A percentile compares a stretch with the other conserved stretches of the same genome.
phyloP scores from a whole-genome alignment of 37 sponge, comb jelly and placozoan species.

The Spongilla lacustris region DNA sequence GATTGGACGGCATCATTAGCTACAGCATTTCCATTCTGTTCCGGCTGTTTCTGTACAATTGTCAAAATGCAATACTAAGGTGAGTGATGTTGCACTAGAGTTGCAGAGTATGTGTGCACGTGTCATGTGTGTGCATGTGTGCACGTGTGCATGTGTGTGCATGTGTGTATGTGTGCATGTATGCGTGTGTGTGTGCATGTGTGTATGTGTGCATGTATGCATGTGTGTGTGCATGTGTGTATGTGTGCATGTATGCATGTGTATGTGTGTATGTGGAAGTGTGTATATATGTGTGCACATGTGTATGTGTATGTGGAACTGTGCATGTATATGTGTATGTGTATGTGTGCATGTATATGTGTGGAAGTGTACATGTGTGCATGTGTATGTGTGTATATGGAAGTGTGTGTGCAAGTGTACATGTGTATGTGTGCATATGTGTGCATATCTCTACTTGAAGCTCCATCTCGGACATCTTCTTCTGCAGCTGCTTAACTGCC shows the following conservation, averaged over 20 bases:
- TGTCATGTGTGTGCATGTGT: not conserved
- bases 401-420: not conserved
- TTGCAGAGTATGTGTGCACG: not conserved
- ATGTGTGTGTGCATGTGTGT: slow-evolving; percentile 10
- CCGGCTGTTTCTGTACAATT: not conserved
- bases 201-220: not conserved
- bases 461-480: not conserved
- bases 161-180: not conserved
- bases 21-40: not conserved
- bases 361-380: not conserved
- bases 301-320: too few species aligned
- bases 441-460: not conserved
- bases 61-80: too few species aligned
- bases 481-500: not conserved
- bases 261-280: not conserved
- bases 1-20: not conserved
- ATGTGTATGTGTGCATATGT: not conserved
- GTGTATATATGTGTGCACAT: not conserved
- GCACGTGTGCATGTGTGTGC: not conserved
- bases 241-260: slow-evolving; percentile 1
- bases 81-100: too few species aligned
- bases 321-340: too few species aligned
- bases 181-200: not conserved
- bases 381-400: not conserved
- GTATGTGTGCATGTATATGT: not conserved